Evolutionary conservation across 2,113 vertebrate species (phyloP).

Genomic region (Psilopsiagon aurifrons): DNA sequence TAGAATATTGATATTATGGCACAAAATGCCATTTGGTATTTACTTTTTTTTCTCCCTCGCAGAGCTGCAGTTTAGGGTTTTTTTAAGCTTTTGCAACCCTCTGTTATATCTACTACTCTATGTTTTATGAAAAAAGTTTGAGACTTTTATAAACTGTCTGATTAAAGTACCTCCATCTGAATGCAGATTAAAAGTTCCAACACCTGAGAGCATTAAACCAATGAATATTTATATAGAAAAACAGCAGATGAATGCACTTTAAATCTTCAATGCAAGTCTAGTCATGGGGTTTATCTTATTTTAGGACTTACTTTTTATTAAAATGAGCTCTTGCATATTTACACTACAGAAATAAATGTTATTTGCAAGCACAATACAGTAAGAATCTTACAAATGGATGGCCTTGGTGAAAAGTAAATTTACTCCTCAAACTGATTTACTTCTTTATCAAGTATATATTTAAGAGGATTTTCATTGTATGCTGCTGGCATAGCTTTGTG

Average conservation of each 20-base stretch:
- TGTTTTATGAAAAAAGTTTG: slow-evolving; percentile 68
- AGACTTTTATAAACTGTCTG: slow-evolving; percentile 84
- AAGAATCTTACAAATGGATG: slow-evolving; percentile 68
- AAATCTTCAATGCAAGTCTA: slow-evolving; percentile 85
- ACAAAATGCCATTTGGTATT: slow-evolving; percentile 73
- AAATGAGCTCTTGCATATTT: slow-evolving; percentile 86
- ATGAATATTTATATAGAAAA: slow-evolving; percentile 87
- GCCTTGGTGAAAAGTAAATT: slow-evolving; percentile 66
- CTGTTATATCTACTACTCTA: slow-evolving; percentile 66
- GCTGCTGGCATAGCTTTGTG: neutral
- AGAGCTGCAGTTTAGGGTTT: slow-evolving; percentile 48
- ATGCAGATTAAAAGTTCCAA: slow-evolving; percentile 86
- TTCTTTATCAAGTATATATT: slow-evolving; percentile 54
- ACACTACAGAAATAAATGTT: slow-evolving; percentile 83
- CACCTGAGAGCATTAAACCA: slow-evolving; percentile 83
- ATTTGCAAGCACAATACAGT: slow-evolving; percentile 80
- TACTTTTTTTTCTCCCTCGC: slow-evolving; percentile 12
- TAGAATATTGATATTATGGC: slow-evolving; percentile 80
- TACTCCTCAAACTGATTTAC: slow-evolving; percentile 53
- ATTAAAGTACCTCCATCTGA: slow-evolving; percentile 85
- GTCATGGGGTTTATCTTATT: slow-evolving; percentile 86
- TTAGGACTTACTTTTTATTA: slow-evolving; percentile 85
- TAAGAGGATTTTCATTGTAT: slow-evolving; percentile 41
- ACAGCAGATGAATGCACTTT: slow-evolving; percentile 83
- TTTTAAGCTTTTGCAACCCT: slow-evolving; percentile 61